A percentile compares a stretch with the other conserved stretches of the same genome.
Conservation (phyloP, 2,113 vertebrate genomes). For the Gymnarchus niloticus region DNA sequence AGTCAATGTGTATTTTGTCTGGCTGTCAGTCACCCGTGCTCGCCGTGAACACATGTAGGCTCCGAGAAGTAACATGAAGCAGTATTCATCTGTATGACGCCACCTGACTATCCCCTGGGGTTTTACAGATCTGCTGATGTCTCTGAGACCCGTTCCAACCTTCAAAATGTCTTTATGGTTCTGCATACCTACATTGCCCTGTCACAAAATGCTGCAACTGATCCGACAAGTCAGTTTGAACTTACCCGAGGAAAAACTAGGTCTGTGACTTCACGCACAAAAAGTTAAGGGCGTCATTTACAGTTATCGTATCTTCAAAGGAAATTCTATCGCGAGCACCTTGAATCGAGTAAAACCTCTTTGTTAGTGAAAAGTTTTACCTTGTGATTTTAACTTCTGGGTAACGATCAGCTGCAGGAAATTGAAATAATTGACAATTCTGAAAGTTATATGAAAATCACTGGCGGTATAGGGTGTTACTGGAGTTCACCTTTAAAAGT, state of each 20-base stretch:
- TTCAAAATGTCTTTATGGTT: neutral
- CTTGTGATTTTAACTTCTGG: neutral
- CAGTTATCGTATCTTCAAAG: no score
- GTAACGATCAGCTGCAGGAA: neutral
- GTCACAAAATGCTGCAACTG: neutral
- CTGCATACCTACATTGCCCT: neutral
- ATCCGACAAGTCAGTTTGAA: neutral
- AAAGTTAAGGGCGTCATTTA: no score
- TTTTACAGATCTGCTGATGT: neutral
- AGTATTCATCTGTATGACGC: neutral
- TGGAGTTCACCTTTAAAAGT: neutral
- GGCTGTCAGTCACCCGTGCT: neutral
- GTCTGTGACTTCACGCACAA: neutral
- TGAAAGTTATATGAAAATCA: neutral
- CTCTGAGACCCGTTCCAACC: constrained; percentile 1
- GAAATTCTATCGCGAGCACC: neutral
- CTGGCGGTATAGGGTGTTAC: neutral
- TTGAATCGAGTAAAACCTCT: neutral
- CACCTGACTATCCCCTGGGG: neutral
- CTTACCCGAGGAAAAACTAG: neutral
- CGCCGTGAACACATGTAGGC: neutral
- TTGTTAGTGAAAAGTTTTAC: neutral
- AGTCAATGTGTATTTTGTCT: constrained; percentile 1
- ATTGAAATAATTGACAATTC: neutral
- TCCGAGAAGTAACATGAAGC: neutral